These are phyloP conservation scores for Linepithema humile DNA, from an alignment of 1,140 invertebrate genomes.

Conservation along the genomic window DNA sequence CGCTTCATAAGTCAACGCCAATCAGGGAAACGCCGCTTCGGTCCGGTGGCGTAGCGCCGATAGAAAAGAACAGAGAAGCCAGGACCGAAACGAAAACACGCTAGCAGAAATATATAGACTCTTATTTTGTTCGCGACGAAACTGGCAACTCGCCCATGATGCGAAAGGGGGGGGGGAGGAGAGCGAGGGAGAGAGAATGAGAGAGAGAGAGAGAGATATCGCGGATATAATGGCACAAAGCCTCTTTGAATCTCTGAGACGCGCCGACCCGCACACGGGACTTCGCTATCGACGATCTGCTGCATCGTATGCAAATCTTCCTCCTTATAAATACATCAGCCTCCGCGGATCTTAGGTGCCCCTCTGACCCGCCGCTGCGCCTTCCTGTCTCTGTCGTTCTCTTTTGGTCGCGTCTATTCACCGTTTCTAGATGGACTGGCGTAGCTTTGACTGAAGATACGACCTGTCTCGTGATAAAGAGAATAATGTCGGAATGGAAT, in stretches of 20 bases:
- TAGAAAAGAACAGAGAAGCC: slow-evolving; percentile 8
- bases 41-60: not conserved
- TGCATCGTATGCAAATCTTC: slow-evolving; percentile 84
- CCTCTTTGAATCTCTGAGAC: slow-evolving; percentile 83
- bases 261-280: slow-evolving; percentile 72
- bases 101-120: slow-evolving; percentile 59
- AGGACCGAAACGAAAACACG: slow-evolving; percentile 28
- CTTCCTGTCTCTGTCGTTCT: slow-evolving; percentile 39
- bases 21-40: slow-evolving; percentile 68
- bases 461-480: not conserved
- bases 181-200: slow-evolving; percentile 41
- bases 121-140: slow-evolving; percentile 60
- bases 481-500: not conserved
- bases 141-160: slow-evolving; percentile 51
- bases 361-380: slow-evolving; percentile 41
- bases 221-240: slow-evolving; percentile 84
- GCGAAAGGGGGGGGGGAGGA: slow-evolving; percentile 14
- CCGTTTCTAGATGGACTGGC: not conserved
- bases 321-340: slow-evolving; percentile 85
- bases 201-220: slow-evolving; percentile 58
- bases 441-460: not conserved
- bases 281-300: slow-evolving; percentile 83
- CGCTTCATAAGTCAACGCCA: slow-evolving; percentile 80
- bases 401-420: slow-evolving; percentile 16
- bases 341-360: slow-evolving; percentile 80